phyloP scores from a whole-genome alignment of 2,113 vertebrate genomes.

The Rhinopomastus cyanomelas region DNA sequence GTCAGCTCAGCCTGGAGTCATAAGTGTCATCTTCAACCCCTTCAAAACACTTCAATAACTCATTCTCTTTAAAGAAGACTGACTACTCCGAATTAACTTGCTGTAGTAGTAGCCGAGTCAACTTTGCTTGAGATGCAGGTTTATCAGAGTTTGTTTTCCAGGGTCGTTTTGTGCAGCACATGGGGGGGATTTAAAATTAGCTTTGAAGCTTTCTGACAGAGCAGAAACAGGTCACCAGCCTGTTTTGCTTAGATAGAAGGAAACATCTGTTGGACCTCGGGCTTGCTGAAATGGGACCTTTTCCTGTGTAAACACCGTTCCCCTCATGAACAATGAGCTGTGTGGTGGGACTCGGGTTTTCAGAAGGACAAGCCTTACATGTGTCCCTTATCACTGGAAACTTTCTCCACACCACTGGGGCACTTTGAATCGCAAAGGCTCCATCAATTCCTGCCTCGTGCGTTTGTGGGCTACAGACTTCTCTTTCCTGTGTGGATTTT shows the following conservation, averaged over 20 bases:
- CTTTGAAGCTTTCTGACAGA: not conserved
- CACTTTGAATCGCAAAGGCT: not conserved
- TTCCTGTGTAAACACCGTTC: constrained; percentile 75
- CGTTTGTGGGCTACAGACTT: not conserved
- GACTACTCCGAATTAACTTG: not conserved
- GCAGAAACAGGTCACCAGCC: not conserved
- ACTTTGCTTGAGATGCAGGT: not conserved
- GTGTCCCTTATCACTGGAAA: constrained; percentile 18
- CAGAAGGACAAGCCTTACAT: constrained; percentile 2
- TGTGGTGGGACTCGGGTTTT: constrained; percentile 49
- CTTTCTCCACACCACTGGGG: not conserved
- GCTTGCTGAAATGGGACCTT: constrained; percentile 63
- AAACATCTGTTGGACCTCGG: constrained; percentile 75
- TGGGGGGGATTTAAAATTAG: not conserved
- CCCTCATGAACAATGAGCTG: constrained; percentile 66
- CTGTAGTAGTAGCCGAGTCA: not conserved
- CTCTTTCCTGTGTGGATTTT: not conserved
- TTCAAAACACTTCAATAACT: not conserved
- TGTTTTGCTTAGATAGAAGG: constrained; percentile 73
- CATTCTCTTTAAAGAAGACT: not conserved
- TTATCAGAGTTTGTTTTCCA: not conserved
- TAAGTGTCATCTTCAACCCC: not conserved
- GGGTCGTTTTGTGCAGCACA: not conserved
- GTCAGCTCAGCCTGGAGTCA: not conserved
- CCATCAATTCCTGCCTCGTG: not conserved